phyloP scores from a whole-genome alignment of 2,797 vertebrate species.

The Podargus strigoides region DNA sequence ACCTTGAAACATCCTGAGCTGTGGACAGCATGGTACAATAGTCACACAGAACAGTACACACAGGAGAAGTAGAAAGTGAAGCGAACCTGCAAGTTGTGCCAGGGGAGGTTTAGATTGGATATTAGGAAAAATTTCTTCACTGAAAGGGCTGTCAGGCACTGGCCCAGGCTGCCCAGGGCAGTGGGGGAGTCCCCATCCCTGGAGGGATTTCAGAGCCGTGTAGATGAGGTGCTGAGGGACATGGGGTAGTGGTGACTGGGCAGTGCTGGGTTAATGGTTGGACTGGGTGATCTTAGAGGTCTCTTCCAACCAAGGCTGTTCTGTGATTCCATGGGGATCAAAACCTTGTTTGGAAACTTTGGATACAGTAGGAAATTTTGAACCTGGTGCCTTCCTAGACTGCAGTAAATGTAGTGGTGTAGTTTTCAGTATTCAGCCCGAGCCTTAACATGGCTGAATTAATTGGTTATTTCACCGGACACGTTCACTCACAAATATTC shows the following conservation, averaged over 20 bases:
- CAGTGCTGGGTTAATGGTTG: too few species aligned
- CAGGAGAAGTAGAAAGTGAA: constrained; percentile 5
- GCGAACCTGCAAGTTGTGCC: too few species aligned
- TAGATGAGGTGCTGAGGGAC: too few species aligned
- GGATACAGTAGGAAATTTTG: background rate
- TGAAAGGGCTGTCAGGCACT: too few species aligned
- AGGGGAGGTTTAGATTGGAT: too few species aligned
- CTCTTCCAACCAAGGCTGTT: too few species aligned
- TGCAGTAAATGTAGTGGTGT: background rate
- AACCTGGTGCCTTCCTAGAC: background rate
- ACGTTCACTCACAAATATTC: constrained; percentile 20
- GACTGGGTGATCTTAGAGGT: too few species aligned
- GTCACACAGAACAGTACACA: background rate
- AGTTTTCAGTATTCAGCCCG: background rate
- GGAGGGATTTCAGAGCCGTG: too few species aligned
- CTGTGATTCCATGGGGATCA: background rate
- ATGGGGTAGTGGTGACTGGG: too few species aligned
- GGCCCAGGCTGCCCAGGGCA: too few species aligned
- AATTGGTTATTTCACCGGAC: constrained; percentile 59
- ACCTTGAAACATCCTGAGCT: background rate
- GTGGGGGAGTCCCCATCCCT: too few species aligned
- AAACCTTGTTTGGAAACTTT: background rate
- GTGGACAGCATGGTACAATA: background rate
- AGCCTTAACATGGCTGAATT: constrained; percentile 7
- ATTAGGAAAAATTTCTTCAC: too few species aligned